Percentiles rank a stretch among this genome's conserved stretches.
These are phyloP conservation scores for Sebastes goodei DNA, from an alignment of 2,797 vertebrate genomes.

Conservation along the genomic window DNA sequence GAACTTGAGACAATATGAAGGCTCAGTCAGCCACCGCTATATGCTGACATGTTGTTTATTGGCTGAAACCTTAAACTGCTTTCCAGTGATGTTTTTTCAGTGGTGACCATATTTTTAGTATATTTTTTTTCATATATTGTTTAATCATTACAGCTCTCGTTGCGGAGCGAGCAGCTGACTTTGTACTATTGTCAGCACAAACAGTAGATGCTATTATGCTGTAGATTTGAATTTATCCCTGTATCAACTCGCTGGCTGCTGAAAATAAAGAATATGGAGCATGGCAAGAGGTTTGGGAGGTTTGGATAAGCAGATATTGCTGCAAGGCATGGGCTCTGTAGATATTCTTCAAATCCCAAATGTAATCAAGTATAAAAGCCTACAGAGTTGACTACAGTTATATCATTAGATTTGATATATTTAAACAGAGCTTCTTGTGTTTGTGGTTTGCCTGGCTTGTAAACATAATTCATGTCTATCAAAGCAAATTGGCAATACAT, in stretches of 20 bases:
- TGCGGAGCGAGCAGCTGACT: conserved; percentile 45
- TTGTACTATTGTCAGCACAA: conserved; percentile 47
- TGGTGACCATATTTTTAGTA: conserved; percentile 2
- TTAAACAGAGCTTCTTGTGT: neutral
- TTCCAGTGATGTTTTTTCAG: neutral
- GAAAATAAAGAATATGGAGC: conserved; percentile 15
- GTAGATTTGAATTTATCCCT: conserved; percentile 32
- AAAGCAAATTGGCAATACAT: neutral
- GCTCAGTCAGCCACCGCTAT: neutral
- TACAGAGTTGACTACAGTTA: neutral
- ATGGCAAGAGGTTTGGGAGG: neutral
- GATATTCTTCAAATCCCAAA: neutral
- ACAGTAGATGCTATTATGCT: conserved; percentile 49
- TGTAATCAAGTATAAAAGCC: neutral
- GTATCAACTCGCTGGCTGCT: neutral
- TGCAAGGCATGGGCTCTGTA: neutral
- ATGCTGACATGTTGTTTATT: conserved; percentile 13
- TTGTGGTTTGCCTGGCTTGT: neutral
- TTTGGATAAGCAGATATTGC: neutral
- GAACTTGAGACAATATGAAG: neutral
- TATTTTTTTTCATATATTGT: conserved; percentile 5
- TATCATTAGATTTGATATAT: neutral
- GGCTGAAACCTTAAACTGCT: conserved; percentile 18
- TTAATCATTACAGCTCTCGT: conserved; percentile 37
- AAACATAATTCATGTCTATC: neutral